phyloP scores from a whole-genome alignment of 2,113 vertebrate genomes.

The Bos indicus region DNA sequence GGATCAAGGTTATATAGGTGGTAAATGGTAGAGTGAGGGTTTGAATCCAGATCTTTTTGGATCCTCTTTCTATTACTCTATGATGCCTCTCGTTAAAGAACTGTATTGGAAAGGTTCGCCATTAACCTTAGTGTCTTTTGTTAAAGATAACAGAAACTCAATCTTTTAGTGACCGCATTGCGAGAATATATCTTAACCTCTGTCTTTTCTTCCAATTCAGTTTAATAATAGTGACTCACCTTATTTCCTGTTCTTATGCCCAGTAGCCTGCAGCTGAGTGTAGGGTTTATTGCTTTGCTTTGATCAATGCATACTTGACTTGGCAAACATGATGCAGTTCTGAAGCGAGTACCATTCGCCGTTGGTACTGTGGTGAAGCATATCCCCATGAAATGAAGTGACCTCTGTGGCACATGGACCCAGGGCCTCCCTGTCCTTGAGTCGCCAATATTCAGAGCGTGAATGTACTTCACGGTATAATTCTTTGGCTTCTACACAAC shows the following conservation, averaged over 20 bases:
- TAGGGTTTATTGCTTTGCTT: background rate
- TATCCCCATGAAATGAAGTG: background rate
- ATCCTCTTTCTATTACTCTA: background rate
- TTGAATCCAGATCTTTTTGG: background rate
- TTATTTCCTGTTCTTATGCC: background rate
- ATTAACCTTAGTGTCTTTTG: background rate
- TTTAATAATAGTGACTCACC: background rate
- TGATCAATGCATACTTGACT: background rate
- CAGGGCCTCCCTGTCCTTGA: background rate
- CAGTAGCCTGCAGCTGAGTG: background rate
- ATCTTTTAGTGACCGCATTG: background rate
- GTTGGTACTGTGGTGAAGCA: background rate
- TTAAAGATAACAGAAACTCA: background rate
- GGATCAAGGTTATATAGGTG: background rate
- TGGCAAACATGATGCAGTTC: background rate
- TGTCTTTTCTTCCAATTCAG: background rate
- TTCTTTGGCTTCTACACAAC: conserved; percentile 1
- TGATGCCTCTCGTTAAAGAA: background rate
- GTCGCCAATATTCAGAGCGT: background rate
- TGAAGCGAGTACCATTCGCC: background rate
- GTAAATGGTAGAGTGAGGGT: background rate
- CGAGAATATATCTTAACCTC: background rate
- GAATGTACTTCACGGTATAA: background rate
- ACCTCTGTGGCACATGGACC: background rate
- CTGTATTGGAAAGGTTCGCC: background rate